Evolutionary conservation across 2,797 vertebrate genomes (phyloP).

Genomic region (Hemitrygon akajei): DNA sequence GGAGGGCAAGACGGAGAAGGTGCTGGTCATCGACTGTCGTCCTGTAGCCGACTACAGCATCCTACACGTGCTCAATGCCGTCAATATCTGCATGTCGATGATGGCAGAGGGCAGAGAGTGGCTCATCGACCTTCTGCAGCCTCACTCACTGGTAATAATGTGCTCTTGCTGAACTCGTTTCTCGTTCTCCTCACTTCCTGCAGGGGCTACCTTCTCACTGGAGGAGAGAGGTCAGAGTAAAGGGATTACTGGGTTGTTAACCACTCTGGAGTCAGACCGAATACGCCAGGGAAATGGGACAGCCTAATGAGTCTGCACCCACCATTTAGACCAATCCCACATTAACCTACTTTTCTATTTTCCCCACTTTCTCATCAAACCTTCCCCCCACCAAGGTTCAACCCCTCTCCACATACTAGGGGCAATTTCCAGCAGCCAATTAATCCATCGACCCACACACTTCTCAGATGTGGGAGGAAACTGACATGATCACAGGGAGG

Average conservation of each 20-base stretch:
- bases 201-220: conserved; percentile 37
- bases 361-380: too few species aligned
- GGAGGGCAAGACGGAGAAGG: conserved; percentile 39
- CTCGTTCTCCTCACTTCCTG: conserved; percentile 9
- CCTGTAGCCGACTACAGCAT: conserved; percentile 41
- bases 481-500: too few species aligned
- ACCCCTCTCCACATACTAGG: too few species aligned
- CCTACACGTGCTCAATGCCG: conserved; percentile 41
- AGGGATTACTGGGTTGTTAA: neutral
- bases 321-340: too few species aligned
- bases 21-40: conserved; percentile 43
- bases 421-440: too few species aligned
- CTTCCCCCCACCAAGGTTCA: too few species aligned
- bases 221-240: neutral
- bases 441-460: too few species aligned
- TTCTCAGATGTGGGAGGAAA: too few species aligned
- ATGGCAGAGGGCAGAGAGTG: neutral
- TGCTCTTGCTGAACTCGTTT: too few species aligned
- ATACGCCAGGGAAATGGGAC: too few species aligned
- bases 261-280: neutral
- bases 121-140: neutral
- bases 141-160: neutral
- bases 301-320: too few species aligned
- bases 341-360: too few species aligned
- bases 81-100: conserved; percentile 41